Evolutionary conservation across 1,140 invertebrate genomes (phyloP).

Genomic region (Zophobas morio): DNA sequence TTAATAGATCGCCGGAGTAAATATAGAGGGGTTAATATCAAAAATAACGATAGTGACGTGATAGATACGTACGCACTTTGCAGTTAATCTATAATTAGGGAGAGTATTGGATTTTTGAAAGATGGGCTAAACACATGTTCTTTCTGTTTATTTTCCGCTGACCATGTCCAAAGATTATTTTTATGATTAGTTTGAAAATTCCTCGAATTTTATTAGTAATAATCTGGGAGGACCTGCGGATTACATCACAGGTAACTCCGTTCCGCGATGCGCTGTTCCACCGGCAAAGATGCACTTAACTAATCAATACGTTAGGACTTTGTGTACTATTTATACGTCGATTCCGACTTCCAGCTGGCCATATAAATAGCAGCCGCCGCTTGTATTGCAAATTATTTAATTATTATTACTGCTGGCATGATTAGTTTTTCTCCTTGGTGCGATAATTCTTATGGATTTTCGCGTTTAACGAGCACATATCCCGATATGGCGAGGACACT

Average conservation of each 20-base stretch:
- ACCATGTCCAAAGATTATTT: conserved; percentile 40
- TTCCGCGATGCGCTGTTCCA: not conserved
- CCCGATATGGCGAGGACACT: conserved; percentile 37
- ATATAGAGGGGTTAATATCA: conserved; percentile 54
- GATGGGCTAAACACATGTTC: conserved; percentile 52
- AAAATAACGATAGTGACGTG: conserved; percentile 51
- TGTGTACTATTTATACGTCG: conserved; percentile 4
- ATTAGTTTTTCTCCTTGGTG: not conserved
- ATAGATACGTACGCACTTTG: conserved; percentile 35
- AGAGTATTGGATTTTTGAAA: conserved; percentile 48
- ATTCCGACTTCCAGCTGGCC: not conserved
- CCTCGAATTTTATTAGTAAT: conserved; percentile 27
- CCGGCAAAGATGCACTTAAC: not conserved
- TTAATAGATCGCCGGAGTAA: conserved; percentile 53
- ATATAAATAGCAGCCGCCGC: conserved; percentile 1
- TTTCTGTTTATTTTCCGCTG: conserved; percentile 22
- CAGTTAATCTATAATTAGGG: conserved; percentile 51
- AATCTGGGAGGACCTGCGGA: conserved; percentile 9
- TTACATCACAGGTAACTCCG: not conserved
- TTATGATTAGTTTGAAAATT: conserved; percentile 39
- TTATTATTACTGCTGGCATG: not conserved
- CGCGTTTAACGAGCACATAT: conserved; percentile 21
- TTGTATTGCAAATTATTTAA: not conserved
- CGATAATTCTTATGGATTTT: conserved; percentile 18
- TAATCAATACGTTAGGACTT: conserved; percentile 10